Evolutionary conservation across 92 coral and sea anemone species (phyloP).

Genomic region (Siderastrea radians): DNA sequence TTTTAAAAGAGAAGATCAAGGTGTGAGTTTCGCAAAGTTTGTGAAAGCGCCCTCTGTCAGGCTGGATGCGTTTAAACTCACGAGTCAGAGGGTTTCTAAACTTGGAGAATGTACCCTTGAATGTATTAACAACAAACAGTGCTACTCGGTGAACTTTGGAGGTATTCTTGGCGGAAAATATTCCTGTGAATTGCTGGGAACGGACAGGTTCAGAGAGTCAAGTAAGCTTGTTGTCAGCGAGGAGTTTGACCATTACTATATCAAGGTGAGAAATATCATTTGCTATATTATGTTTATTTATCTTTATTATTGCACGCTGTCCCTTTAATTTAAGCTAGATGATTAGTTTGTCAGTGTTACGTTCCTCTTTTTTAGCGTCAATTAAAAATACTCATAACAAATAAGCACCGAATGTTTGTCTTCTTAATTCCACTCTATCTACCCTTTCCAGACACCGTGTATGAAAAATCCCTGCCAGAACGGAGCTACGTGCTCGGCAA

Average conservation of each 20-base stretch:
- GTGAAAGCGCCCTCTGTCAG: background rate
- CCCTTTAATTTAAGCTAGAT: too few species aligned
- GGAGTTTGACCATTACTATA: background rate
- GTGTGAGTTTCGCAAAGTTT: constrained; percentile 19
- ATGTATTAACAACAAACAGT: background rate
- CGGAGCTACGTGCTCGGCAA: too few species aligned
- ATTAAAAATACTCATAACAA: too few species aligned
- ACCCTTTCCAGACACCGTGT: too few species aligned
- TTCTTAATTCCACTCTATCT: too few species aligned
- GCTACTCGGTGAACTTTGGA: constrained; percentile 14
- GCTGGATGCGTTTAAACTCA: background rate
- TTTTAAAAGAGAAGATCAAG: constrained; percentile 1
- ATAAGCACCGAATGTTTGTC: too few species aligned
- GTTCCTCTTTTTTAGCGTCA: too few species aligned
- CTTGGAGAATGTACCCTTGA: constrained; percentile 18
- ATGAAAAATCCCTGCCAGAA: too few species aligned
- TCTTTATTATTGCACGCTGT: too few species aligned
- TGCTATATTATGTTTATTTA: background rate
- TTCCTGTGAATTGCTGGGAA: background rate
- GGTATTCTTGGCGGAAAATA: background rate
- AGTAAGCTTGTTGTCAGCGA: background rate
- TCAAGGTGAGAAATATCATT: background rate
- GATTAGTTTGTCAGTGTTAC: too few species aligned
- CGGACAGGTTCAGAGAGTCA: background rate
- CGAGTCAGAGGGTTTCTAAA: background rate